Evolutionary conservation across 2,888 invertebrate genomes (phyloP).

Genomic region (Nezara viridula): DNA sequence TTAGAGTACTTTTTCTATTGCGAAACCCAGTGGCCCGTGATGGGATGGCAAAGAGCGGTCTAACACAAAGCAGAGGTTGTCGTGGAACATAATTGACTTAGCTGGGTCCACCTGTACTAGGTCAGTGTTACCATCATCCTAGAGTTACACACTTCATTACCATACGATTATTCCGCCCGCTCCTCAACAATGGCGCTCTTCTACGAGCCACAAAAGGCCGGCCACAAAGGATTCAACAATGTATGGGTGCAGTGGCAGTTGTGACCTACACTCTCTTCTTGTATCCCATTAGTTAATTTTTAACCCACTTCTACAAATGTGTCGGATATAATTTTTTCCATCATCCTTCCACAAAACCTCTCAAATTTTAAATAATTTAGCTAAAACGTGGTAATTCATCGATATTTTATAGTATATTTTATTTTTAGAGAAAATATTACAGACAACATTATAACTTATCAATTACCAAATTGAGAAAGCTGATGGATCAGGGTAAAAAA

Average conservation of each 20-base stretch:
- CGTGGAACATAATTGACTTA: neutral
- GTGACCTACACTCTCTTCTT: neutral
- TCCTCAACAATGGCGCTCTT: slow-evolving; percentile 34
- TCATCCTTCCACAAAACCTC: too few species aligned
- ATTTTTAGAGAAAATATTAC: too few species aligned
- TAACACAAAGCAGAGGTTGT: neutral
- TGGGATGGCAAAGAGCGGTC: neutral
- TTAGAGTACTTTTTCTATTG: neutral
- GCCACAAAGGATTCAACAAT: slow-evolving; percentile 24
- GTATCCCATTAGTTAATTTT: neutral
- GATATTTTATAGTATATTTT: too few species aligned
- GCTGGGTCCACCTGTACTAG: neutral
- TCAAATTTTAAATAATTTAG: neutral
- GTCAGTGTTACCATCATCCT: slow-evolving; percentile 26
- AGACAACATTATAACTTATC: too few species aligned
- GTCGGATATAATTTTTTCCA: neutral
- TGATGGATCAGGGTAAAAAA: too few species aligned
- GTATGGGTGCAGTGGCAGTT: neutral
- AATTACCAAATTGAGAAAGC: too few species aligned
- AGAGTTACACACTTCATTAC: slow-evolving; percentile 53
- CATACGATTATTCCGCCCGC: slow-evolving; percentile 48
- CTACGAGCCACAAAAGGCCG: neutral
- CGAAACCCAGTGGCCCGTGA: neutral
- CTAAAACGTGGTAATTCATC: neutral
- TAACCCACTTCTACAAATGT: neutral